Evolutionary conservation across 1,140 invertebrate genomes (phyloP).

Genomic region (Hypsibius dujardini): DNA sequence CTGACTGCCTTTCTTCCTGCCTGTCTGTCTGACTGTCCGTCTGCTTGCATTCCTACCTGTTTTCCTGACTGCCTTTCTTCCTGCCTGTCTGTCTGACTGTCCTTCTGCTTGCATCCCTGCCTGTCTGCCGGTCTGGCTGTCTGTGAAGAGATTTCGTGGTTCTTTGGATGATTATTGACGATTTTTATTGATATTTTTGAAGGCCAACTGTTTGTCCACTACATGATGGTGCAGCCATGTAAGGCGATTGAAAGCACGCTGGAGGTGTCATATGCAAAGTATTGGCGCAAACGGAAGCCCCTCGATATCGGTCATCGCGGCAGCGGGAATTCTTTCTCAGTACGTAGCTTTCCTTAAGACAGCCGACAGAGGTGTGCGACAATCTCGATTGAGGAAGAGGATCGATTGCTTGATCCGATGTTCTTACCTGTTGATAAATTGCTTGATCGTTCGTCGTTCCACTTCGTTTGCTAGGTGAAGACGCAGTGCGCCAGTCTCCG

Average conservation of each 20-base stretch:
- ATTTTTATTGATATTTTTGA: neutral
- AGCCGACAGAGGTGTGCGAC: no score
- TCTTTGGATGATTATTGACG: no score
- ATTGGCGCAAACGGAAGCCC: slow-evolving; percentile 68
- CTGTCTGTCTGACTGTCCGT: no score
- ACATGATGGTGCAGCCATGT: slow-evolving; percentile 54
- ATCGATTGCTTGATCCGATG: no score
- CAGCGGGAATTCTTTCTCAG: slow-evolving; percentile 45
- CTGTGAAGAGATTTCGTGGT: no score
- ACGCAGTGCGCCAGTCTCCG: slow-evolving; percentile 43
- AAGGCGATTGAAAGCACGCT: slow-evolving; percentile 53
- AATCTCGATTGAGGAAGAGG: no score
- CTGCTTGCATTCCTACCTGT: neutral
- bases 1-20: neutral
- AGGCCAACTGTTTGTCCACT: slow-evolving; percentile 39
- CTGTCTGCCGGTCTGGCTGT: neutral
- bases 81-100: no score
- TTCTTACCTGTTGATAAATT: no score
- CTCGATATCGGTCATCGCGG: slow-evolving; percentile 82
- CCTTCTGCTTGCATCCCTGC: no score
- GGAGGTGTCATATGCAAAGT: slow-evolving; percentile 54
- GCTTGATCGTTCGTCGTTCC: no score
- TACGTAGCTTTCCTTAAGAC: no score
- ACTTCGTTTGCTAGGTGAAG: slow-evolving; percentile 17
- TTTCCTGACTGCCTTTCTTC: no score